Conservation (phyloP, 2,113 vertebrate genomes). For the Lipotes vexillifer region DNA sequence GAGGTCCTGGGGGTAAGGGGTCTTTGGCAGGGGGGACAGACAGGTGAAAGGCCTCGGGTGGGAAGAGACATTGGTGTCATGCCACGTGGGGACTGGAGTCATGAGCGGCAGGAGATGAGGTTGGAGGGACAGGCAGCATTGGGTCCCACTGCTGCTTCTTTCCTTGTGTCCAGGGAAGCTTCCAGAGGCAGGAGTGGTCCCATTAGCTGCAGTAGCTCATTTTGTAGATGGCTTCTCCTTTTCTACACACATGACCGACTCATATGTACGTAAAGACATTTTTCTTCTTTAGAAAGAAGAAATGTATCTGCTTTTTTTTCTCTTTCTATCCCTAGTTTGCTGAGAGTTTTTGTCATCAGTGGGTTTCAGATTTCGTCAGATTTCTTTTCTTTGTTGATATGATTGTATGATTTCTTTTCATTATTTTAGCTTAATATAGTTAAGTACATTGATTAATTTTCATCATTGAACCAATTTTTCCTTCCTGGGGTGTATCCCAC, state of each 20-base stretch:
- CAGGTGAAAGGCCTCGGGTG: fast-evolving
- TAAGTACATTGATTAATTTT: not conserved
- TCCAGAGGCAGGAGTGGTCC: not conserved
- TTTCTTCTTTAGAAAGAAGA: not conserved
- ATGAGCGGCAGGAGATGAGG: not conserved
- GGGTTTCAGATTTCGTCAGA: not conserved
- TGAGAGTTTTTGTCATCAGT: not conserved
- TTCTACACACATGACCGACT: not conserved
- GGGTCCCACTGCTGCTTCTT: fast-evolving
- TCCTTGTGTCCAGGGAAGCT: not conserved
- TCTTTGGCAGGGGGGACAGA: not conserved
- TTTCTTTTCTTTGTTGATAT: not conserved
- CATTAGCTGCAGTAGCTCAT: fast-evolving
- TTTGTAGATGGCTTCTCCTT: not conserved
- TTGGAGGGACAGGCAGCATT: fast-evolving
- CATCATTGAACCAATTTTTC: not conserved
- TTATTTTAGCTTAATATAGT: not conserved
- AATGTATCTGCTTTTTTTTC: not conserved
- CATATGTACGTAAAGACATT: fast-evolving
- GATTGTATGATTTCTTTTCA: not conserved
- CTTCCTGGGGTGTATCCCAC: not conserved
- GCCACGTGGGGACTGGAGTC: not conserved
- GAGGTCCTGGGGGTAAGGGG: fast-evolving
- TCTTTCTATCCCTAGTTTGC: not conserved
- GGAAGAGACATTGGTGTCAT: not conserved